Percentiles rank a stretch among this genome's conserved stretches.
Evolutionary conservation across 2,888 invertebrate species (phyloP).

Genomic region (Eilema griseolum): DNA sequence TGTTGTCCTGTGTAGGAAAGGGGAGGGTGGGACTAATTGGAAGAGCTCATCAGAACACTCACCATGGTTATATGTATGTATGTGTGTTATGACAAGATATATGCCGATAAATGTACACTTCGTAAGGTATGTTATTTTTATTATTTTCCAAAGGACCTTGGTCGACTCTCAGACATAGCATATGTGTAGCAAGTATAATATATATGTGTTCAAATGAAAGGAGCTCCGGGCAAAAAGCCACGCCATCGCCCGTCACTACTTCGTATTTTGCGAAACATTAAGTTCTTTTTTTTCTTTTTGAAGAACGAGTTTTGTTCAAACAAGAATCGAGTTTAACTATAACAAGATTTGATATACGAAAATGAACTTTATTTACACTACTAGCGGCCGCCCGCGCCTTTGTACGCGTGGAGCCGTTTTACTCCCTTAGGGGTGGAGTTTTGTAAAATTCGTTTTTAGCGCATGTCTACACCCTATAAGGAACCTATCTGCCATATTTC

Average conservation of each 20-base stretch:
- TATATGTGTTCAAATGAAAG: constrained; percentile 29
- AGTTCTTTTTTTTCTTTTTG: constrained; percentile 43
- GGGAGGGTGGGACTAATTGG: too few species aligned
- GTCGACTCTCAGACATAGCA: not conserved
- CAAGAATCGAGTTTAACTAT: not conserved
- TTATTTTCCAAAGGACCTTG: constrained; percentile 11
- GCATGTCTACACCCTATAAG: too few species aligned
- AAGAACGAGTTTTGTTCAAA: constrained; percentile 43
- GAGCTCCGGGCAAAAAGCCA: constrained; percentile 26
- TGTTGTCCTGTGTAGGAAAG: too few species aligned
- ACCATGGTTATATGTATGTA: too few species aligned
- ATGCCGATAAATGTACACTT: not conserved
- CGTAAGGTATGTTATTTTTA: not conserved
- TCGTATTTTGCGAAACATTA: constrained; percentile 45
- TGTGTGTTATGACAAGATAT: too few species aligned
- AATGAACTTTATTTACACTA: constrained; percentile 10
- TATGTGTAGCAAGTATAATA: not conserved
- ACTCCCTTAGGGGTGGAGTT: too few species aligned
- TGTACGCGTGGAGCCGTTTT: too few species aligned
- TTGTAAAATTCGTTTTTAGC: too few species aligned
- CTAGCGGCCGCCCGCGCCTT: too few species aligned
- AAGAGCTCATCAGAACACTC: too few species aligned
- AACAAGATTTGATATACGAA: not conserved
- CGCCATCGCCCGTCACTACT: constrained; percentile 6
- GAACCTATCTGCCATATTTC: too few species aligned